Evolutionary conservation across 2,888 invertebrate species (phyloP).

Genomic region (Bhutanitis thaidina): DNA sequence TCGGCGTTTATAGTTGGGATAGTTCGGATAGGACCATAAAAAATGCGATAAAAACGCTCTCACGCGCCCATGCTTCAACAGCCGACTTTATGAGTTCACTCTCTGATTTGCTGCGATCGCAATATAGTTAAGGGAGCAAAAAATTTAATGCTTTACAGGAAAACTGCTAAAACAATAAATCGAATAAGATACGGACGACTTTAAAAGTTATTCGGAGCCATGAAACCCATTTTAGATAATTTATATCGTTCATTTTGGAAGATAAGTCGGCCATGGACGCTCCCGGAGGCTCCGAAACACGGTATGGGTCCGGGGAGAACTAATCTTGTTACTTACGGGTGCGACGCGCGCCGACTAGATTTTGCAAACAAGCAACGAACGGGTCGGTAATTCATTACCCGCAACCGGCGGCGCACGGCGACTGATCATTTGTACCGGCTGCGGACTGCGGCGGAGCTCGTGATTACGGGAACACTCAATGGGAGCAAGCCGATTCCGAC

Average conservation of each 20-base stretch:
- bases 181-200: constrained; percentile 39
- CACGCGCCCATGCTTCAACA: constrained; percentile 52
- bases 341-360: constrained; percentile 50
- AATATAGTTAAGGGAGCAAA: constrained; percentile 24
- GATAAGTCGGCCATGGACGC: constrained; percentile 65
- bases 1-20: constrained; percentile 65
- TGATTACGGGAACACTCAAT: constrained; percentile 61
- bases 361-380: constrained; percentile 55
- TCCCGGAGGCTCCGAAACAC: constrained; percentile 64
- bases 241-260: constrained; percentile 62
- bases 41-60: constrained; percentile 61
- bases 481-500: constrained; percentile 52
- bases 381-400: constrained; percentile 64
- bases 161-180: constrained; percentile 41
- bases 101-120: constrained; percentile 48
- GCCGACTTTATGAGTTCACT: constrained; percentile 52
- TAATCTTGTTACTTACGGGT: constrained; percentile 65
- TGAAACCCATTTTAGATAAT: constrained; percentile 63
- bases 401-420: constrained; percentile 37
- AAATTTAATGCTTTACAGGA: constrained; percentile 28
- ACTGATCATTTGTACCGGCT: constrained; percentile 51
- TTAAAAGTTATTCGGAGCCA: constrained; percentile 50
- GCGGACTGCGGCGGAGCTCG: constrained; percentile 34
- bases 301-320: constrained; percentile 45
- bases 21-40: constrained; percentile 66